phyloP scores from a whole-genome alignment of 2,113 vertebrate species.

The Cinclus cinclus region DNA sequence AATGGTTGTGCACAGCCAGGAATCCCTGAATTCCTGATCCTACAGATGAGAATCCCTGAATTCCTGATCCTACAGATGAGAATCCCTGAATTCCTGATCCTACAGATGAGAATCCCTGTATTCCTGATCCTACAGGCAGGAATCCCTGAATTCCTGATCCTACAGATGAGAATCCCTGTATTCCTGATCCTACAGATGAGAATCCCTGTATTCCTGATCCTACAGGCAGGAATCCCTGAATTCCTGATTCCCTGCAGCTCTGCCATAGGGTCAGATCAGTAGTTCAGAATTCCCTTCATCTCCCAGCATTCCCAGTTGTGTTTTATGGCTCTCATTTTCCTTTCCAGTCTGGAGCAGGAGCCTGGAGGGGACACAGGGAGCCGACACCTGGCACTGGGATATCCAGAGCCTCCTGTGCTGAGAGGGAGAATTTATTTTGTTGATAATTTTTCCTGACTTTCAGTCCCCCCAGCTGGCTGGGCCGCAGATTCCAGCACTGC shows the following conservation, averaged over 20 bases:
- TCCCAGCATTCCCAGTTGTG: accelerated
- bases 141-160: background rate
- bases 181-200: too few relatives aligned
- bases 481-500: background rate
- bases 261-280: accelerated
- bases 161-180: background rate
- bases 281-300: background rate
- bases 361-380: background rate
- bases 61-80: background rate
- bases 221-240: accelerated
- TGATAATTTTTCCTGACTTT: background rate
- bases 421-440: background rate
- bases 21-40: background rate
- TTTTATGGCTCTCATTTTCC: background rate
- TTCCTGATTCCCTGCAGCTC: background rate
- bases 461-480: background rate
- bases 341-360: background rate
- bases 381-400: background rate
- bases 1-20: background rate
- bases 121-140: accelerated
- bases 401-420: background rate
- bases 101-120: accelerated
- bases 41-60: background rate
- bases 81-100: background rate
- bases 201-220: background rate